Base-by-base conservation (phyloP, 2,113 vertebrate species). In the Paratilapia polleni region DNA sequence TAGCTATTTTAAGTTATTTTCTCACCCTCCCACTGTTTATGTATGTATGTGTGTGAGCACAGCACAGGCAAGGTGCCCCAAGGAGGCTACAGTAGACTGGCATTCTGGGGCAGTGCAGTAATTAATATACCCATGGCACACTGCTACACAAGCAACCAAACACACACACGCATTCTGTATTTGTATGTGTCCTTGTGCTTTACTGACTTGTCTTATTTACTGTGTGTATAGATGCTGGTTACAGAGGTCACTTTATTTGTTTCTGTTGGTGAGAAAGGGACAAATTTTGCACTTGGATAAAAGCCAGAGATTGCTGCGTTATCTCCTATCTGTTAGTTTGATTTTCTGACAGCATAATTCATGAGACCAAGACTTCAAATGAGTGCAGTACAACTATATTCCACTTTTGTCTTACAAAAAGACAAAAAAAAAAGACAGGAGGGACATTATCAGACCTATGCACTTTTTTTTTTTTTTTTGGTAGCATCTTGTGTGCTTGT, bases 61-160 rank as follows among this genome's bases (percentile, higher is more conserved):
- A 78, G 75, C 78, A 82, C 64, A 64, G 64, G 77, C 49, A 91
- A 87, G 73, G 81, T 89, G 86, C 84, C 87, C 81, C 68, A 1
- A 38, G 81, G 84, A 88, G 87, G 89, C 82, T 61, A 85, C 52
- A 77, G 68, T 66, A 90, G 80, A 91, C 89, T 79, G 85, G 80
- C 81, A 89, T 87, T 92, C 86, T 87, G 80, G 81, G 77, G 56
- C 89, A 90, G 36, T 77, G 80, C 74, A 88, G 79, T 92, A 91
- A 93, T 93, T 83, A 92, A 89, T 86, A 43, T 73, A 80, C 36
- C 88, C 47, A 62, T 52, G 83, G 78, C 78, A 68, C 74, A 87
- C 24, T 59, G 78, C 85, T 81, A 73, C 79, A 89, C 62, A 88
- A 83, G 83, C 77, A 88, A 84, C 11, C 49, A 19, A 12, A 43